Conservation (phyloP, 2,888 invertebrate genomes). For the Pterobdella sp. region DNA sequence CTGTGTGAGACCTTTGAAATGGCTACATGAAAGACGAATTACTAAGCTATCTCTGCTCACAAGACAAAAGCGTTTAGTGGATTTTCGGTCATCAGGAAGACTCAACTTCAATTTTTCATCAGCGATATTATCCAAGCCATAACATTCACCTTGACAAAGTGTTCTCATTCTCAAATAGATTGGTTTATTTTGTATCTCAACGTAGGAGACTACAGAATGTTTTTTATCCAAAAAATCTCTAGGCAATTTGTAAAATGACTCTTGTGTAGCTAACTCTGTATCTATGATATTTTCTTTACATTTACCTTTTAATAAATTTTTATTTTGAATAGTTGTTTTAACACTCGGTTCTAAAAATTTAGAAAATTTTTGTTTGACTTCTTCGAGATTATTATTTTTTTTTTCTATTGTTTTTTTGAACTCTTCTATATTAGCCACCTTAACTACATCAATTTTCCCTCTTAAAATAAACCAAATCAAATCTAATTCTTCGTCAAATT, state of each 20-base stretch:
- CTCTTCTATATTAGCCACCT: not conserved
- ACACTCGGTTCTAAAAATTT: no score
- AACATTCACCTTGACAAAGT: constrained; percentile 19
- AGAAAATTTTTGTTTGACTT: not conserved
- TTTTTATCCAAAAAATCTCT: not conserved
- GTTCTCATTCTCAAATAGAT: constrained; percentile 17
- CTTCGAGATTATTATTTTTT: not conserved
- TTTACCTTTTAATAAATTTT: no score
- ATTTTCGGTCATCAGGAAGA: not conserved
- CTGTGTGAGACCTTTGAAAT: constrained; percentile 6
- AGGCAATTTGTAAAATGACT: not conserved
- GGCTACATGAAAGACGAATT: constrained; percentile 14
- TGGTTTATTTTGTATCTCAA: not conserved
- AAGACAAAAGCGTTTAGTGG: constrained; percentile 22
- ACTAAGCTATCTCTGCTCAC: constrained; percentile 24
- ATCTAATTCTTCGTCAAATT: not conserved
- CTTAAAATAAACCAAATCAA: constrained; percentile 21
- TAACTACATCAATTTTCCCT: constrained; percentile 26
- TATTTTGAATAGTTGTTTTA: no score
- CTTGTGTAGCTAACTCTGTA: not conserved
- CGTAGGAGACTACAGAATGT: not conserved
- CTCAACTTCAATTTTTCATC: not conserved
- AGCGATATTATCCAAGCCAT: constrained; percentile 23
- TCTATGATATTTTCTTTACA: not conserved
- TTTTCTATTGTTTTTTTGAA: not conserved